A percentile compares a stretch with the other conserved stretches of the same genome.
Evolutionary conservation across 1,140 invertebrate species (phyloP).

Genomic region (Hyles vespertilio): DNA sequence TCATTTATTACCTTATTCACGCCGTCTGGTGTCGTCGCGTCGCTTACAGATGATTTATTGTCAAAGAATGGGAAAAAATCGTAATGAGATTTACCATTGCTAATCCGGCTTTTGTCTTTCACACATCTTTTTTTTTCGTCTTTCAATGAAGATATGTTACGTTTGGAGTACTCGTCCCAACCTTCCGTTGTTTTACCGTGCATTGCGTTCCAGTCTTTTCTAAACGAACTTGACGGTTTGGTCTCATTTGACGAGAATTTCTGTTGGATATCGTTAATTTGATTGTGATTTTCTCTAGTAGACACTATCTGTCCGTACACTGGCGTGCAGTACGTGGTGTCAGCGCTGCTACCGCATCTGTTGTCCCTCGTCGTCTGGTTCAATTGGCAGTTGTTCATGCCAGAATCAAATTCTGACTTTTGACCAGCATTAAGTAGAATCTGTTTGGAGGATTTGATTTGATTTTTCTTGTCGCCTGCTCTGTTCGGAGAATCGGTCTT

Average conservation of each 20-base stretch:
- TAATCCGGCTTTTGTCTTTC: conserved; percentile 49
- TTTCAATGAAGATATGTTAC: conserved; percentile 47
- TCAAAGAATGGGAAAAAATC: conserved; percentile 68
- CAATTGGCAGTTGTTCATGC: conserved; percentile 66
- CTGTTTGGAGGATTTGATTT: conserved; percentile 63
- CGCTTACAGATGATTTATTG: conserved; percentile 48
- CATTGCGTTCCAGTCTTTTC: conserved; percentile 57
- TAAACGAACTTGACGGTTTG: conserved; percentile 62
- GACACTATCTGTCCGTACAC: conserved; percentile 67
- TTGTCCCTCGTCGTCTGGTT: conserved; percentile 55
- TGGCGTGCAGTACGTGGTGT: conserved; percentile 65
- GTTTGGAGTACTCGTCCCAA: conserved; percentile 64
- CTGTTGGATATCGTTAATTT: conserved; percentile 69
- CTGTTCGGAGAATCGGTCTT: conserved; percentile 39
- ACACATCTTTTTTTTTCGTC: conserved; percentile 46
- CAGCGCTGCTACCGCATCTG: conserved; percentile 39
- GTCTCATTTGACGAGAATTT: conserved; percentile 54
- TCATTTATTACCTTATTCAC: conserved; percentile 39
- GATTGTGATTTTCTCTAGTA: conserved; percentile 66
- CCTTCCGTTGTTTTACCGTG: conserved; percentile 48
- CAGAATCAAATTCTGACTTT: conserved; percentile 67
- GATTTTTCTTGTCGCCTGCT: conserved; percentile 38
- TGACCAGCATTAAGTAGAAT: conserved; percentile 66
- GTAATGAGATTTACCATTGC: conserved; percentile 59
- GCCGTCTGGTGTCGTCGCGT: conserved; percentile 22